Conservation (phyloP, 2,113 vertebrate genomes). For the Argyrosomus japonicus region DNA sequence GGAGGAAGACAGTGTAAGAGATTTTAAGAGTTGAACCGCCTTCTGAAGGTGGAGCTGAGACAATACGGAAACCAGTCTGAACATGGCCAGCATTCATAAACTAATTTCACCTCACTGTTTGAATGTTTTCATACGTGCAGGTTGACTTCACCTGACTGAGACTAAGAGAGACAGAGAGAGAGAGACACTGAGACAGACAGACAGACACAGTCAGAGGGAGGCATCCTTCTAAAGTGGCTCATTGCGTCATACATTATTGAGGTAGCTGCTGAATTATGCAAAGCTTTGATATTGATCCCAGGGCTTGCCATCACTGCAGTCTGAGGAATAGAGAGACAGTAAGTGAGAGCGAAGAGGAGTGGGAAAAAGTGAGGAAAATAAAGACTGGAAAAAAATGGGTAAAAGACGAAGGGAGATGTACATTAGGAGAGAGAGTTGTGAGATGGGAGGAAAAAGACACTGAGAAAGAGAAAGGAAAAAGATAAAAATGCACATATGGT, state of each 20-base stretch:
- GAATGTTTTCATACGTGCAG: background rate
- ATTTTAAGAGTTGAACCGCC: background rate
- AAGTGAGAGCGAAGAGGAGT: constrained; percentile 13
- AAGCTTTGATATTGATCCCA: constrained; percentile 72
- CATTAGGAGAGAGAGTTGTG: background rate
- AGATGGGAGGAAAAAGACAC: background rate
- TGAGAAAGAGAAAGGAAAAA: background rate
- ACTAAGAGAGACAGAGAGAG: background rate
- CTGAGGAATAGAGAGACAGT: constrained; percentile 32
- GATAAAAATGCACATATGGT: background rate
- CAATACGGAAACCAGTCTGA: background rate
- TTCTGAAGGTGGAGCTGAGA: background rate
- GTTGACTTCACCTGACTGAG: constrained; percentile 15
- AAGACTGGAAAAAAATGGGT: background rate
- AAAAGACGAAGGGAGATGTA: background rate
- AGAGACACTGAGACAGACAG: background rate
- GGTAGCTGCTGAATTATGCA: constrained; percentile 72
- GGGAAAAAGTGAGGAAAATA: background rate
- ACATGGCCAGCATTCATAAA: background rate
- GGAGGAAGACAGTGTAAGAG: background rate
- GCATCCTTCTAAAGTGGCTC: constrained; percentile 51
- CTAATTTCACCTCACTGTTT: background rate
- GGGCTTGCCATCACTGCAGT: constrained; percentile 55
- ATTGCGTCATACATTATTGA: constrained; percentile 72
- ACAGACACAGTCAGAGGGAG: constrained; percentile 1